Conservation (phyloP, 2,113 vertebrate species). For the Vanacampus margaritifer region DNA sequence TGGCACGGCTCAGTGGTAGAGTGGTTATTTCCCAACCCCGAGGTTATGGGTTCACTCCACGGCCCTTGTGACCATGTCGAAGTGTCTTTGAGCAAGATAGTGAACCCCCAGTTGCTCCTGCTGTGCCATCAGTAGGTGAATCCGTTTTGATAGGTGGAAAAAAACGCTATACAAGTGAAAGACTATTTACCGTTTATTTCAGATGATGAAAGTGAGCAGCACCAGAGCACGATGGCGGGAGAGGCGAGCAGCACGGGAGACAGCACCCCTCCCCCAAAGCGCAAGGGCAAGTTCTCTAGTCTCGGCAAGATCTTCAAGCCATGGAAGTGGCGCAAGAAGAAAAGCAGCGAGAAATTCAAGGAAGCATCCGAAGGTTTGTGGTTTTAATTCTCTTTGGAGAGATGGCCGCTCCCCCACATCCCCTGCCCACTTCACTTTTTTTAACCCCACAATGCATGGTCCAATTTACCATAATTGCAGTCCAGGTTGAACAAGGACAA, state of each 20-base stretch:
- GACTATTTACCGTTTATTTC: neutral
- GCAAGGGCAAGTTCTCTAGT: conserved; percentile 93
- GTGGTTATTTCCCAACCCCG: too few relatives aligned
- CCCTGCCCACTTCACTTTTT: conserved; percentile 26
- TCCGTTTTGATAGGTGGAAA: too few relatives aligned
- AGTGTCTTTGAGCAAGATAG: too few relatives aligned
- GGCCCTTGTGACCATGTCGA: too few relatives aligned
- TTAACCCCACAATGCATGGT: conserved; percentile 16
- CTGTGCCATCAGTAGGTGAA: too few relatives aligned
- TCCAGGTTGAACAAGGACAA: conserved; percentile 7
- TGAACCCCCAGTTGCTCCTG: too few relatives aligned
- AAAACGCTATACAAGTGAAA: too few relatives aligned
- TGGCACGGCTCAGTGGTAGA: too few relatives aligned
- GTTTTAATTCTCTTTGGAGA: conserved; percentile 35
- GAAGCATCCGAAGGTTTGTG: conserved; percentile 94
- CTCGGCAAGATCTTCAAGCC: conserved; percentile 98
- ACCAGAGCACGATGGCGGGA: conserved; percentile 73
- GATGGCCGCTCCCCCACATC: neutral
- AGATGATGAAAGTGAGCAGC: conserved; percentile 84
- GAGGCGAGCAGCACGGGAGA: conserved; percentile 83
- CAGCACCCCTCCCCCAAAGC: conserved; percentile 85
- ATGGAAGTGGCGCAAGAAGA: conserved; percentile 99
- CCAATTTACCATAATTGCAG: neutral
- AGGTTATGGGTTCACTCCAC: too few relatives aligned
- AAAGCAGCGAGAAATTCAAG: conserved; percentile 94